A percentile compares a stretch with the other conserved stretches of the same genome.
These are phyloP conservation scores for Vulpes vulpes DNA, from an alignment of 2,113 vertebrate genomes.

Conservation along the genomic window DNA sequence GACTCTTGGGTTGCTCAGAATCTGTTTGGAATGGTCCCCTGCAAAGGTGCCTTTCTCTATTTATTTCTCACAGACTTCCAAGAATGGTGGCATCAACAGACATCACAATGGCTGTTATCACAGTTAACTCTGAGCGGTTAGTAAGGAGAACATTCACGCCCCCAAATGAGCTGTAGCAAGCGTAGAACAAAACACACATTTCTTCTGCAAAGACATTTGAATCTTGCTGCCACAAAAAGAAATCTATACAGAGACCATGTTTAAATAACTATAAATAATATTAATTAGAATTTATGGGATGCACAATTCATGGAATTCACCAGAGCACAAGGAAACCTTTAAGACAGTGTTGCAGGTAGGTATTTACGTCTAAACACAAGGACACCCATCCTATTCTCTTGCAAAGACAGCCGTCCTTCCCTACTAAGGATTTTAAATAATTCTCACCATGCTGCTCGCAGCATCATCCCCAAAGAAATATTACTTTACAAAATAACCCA, in stretches of 20 bases:
- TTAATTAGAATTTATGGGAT: slow-evolving; percentile 86
- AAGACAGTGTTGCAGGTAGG: slow-evolving; percentile 84
- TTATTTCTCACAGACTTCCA: slow-evolving; percentile 57
- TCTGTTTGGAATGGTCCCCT: slow-evolving; percentile 46
- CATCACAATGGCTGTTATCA: not conserved
- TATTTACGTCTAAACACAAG: slow-evolving; percentile 82
- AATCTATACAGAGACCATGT: slow-evolving; percentile 85
- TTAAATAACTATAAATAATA: slow-evolving; percentile 94
- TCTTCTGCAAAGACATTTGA: slow-evolving; percentile 69
- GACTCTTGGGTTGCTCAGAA: slow-evolving; percentile 59
- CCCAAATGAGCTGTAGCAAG: slow-evolving; percentile 57
- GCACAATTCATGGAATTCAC: slow-evolving; percentile 85
- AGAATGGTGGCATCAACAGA: not conserved
- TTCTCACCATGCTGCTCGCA: slow-evolving; percentile 95
- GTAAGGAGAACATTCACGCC: slow-evolving; percentile 35
- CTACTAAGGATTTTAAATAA: slow-evolving; percentile 93
- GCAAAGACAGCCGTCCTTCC: slow-evolving; percentile 88
- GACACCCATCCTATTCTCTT: slow-evolving; percentile 82
- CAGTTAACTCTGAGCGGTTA: not conserved
- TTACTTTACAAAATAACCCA: slow-evolving; percentile 94
- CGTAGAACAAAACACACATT: slow-evolving; percentile 69
- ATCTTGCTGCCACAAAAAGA: slow-evolving; percentile 83
- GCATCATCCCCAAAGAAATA: slow-evolving; percentile 91
- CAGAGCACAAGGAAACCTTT: slow-evolving; percentile 82
- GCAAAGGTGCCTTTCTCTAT: slow-evolving; percentile 45